These are phyloP conservation scores for Habroteleia sp. DNA, from an alignment of 2,888 invertebrate species.

Conservation along the genomic window DNA sequence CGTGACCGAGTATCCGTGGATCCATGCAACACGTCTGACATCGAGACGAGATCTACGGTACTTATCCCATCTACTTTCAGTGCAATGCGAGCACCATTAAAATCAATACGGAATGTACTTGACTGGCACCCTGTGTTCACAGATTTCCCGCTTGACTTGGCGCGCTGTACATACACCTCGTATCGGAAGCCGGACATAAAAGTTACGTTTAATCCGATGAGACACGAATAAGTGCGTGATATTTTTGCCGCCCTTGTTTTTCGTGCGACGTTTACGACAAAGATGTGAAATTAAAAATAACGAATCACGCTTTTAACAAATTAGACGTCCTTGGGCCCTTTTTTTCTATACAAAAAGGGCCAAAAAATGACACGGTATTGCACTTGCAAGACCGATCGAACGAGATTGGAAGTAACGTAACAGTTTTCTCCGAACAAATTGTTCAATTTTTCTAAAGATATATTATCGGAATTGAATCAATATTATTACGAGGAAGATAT, in stretches of 20 bases:
- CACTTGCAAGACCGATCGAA: too few relatives aligned
- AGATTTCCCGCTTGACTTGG: conserved; percentile 50
- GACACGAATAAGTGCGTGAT: conserved; percentile 49
- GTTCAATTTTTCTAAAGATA: conserved; percentile 10
- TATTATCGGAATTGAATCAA: conserved; percentile 19
- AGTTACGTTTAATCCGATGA: conserved; percentile 24
- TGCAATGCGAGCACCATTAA: conserved; percentile 68
- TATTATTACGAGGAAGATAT: conserved; percentile 18
- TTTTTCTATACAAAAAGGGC: too few relatives aligned
- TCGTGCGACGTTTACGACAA: conserved; percentile 29
- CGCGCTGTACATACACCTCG: conserved; percentile 16
- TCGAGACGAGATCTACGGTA: conserved; percentile 61
- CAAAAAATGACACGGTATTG: neutral
- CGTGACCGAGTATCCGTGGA: conserved; percentile 61
- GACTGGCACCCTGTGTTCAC: conserved; percentile 69
- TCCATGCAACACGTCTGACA: conserved; percentile 58
- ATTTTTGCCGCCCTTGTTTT: conserved; percentile 21
- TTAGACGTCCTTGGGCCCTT: neutral
- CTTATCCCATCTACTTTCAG: conserved; percentile 60
- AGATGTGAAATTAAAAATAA: conserved; percentile 28
- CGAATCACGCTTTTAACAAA: conserved; percentile 24
- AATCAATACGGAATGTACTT: conserved; percentile 76
- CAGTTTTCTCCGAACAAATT: conserved; percentile 6
- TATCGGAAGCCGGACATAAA: conserved; percentile 33
- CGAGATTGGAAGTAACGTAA: too few relatives aligned